Base-by-base conservation (phyloP, 2,888 invertebrate genomes). In the Linyphia triangularis region DNA sequence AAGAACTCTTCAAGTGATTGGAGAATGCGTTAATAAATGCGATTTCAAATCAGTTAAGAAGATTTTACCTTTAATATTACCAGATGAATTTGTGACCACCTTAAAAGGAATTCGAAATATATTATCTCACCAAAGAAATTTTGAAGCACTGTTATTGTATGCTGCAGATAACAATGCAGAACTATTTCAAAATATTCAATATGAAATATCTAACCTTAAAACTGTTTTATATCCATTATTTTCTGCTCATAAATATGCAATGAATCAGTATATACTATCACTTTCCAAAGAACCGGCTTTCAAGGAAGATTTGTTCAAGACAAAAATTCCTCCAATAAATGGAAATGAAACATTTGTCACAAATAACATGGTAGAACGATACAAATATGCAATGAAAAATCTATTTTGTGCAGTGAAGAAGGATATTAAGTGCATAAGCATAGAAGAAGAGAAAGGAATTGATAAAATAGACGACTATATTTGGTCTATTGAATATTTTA, bases 1-100 rank as follows among this genome's bases (percentile, higher is more conserved):
- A 65, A 72, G 85, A 19, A 33, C 22, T 16, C 70, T 86, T 24
- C 79, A 79, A 57, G 79, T 86, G 2, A 51, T 86, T 26, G 79
- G 85, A 33, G 85, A 86, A 57, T n/a, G n/a, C n/a, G 22, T 84
- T 6, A 84, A 37, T 67, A 59, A 77, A 3, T 69, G 28, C 16
- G 67, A 84, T 28, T 77, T 84, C 24, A 69, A 67, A 28, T 65
- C 84, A 6, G 13, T 84, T 37, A 67, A 84, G 26, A 77, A 69
- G 26, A 28, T 69, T 16, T 7, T 84, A 7, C 7, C 43, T 24
- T 57, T 59, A 22, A 16, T 24, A 19, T 59, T 84, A 16, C 75
- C 75, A 9, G n/a, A 4, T 22, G 37, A 69, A 59, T n/a, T 84
- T 7, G 40, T 67, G 1, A 28, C 2, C 16, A 16, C 1, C 19